Evolutionary conservation across 1,140 invertebrate genomes (phyloP).

Genomic region (Pseudachorutes palmiensis): DNA sequence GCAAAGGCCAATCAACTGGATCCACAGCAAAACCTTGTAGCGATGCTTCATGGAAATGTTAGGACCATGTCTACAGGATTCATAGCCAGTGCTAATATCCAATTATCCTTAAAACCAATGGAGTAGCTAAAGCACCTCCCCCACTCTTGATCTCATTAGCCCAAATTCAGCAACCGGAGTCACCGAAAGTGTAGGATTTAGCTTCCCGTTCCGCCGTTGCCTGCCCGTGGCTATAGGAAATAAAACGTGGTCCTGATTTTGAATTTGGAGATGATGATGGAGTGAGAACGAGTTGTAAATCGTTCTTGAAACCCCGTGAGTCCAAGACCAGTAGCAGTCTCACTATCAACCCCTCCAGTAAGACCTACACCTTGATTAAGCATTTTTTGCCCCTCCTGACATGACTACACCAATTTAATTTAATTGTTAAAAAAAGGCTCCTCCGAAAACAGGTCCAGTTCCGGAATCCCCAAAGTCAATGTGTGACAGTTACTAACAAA

Average conservation of each 20-base stretch:
- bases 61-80: too few species aligned
- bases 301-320: neutral
- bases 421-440: neutral
- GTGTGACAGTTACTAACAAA: neutral
- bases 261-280: neutral
- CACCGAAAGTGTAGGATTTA: too few species aligned
- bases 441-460: neutral
- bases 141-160: too few species aligned
- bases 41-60: too few species aligned
- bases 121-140: too few species aligned
- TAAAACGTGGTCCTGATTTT: neutral
- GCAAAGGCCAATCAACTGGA: too few species aligned
- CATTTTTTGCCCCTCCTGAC: neutral
- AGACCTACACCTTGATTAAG: slow-evolving; percentile 4
- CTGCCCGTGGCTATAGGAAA: neutral
- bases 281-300: neutral
- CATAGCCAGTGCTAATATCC: too few species aligned
- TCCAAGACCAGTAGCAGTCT: slow-evolving; percentile 10
- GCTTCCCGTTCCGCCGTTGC: neutral
- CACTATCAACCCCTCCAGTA: neutral
- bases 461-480: neutral
- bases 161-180: too few species aligned
- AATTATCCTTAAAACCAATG: too few species aligned
- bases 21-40: too few species aligned
- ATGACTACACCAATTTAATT: slow-evolving; percentile 12